These are phyloP conservation scores for Melieria omissa DNA, from an alignment of 2,888 invertebrate genomes.

Conservation along the genomic window DNA sequence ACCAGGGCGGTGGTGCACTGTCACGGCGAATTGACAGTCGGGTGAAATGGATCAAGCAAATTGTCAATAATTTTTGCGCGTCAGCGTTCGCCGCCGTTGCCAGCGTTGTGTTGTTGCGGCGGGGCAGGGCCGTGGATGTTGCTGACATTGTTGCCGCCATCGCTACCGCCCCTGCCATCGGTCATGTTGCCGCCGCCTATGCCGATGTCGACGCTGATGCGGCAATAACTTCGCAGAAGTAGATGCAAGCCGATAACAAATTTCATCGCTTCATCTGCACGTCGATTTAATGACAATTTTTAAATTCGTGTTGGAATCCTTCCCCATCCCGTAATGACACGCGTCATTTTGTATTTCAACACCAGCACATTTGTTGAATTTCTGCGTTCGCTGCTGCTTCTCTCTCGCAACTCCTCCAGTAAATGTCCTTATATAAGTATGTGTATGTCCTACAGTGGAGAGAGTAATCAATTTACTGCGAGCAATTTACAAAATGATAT, in stretches of 20 bases:
- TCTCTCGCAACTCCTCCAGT: no score
- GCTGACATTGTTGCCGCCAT: neutral
- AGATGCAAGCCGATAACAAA: conserved; percentile 6
- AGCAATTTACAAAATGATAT: no score
- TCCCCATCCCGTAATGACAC: neutral
- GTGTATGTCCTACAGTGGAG: no score
- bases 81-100: conserved; percentile 38
- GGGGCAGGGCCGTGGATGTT: neutral
- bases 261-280: conserved; percentile 7
- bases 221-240: neutral
- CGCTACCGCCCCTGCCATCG: conserved; percentile 14
- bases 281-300: conserved; percentile 17
- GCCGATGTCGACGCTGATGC: conserved; percentile 18
- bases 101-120: neutral
- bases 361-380: no score
- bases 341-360: conserved; percentile 1
- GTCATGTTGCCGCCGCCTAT: conserved; percentile 1
- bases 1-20: conserved; percentile 27
- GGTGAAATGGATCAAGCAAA: conserved; percentile 57
- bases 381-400: no score
- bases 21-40: conserved; percentile 48
- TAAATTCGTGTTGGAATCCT: neutral
- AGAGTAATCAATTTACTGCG: no score
- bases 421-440: no score
- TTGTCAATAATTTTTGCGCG: conserved; percentile 53